Evolutionary conservation across 2,113 vertebrate species (phyloP).

Genomic region (Todiramphus chloris): DNA sequence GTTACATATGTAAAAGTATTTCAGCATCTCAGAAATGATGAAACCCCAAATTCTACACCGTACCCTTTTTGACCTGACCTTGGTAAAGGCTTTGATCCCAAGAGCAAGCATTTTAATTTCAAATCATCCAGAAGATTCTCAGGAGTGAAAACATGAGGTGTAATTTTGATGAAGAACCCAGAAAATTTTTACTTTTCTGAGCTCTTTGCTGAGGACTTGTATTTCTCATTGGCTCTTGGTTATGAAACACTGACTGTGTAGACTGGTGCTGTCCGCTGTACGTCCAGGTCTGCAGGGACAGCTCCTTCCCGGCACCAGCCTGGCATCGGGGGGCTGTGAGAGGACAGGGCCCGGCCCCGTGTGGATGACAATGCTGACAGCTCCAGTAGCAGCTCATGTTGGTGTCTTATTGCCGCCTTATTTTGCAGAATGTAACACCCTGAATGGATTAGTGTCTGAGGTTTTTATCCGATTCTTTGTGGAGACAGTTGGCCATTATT

Average conservation of each 20-base stretch:
- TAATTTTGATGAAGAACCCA: background rate
- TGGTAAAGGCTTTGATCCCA: background rate
- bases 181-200: background rate
- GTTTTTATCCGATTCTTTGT: slow-evolving; percentile 99
- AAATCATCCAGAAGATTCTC: background rate
- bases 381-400: slow-evolving; percentile 18
- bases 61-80: background rate
- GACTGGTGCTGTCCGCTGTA: background rate
- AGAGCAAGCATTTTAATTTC: background rate
- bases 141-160: background rate
- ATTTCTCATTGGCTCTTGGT: background rate
- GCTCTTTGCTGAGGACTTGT: background rate
- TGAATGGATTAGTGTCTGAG: slow-evolving; percentile 96
- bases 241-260: background rate
- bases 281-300: background rate
- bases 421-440: slow-evolving; percentile 90
- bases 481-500: slow-evolving; percentile 97
- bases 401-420: slow-evolving; percentile 46
- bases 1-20: background rate
- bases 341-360: background rate
- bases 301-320: background rate
- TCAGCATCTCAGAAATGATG: background rate
- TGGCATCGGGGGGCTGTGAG: background rate
- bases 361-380: background rate
- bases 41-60: background rate